Conservation (phyloP, 2,888 invertebrate species). For the Oithona nana region DNA sequence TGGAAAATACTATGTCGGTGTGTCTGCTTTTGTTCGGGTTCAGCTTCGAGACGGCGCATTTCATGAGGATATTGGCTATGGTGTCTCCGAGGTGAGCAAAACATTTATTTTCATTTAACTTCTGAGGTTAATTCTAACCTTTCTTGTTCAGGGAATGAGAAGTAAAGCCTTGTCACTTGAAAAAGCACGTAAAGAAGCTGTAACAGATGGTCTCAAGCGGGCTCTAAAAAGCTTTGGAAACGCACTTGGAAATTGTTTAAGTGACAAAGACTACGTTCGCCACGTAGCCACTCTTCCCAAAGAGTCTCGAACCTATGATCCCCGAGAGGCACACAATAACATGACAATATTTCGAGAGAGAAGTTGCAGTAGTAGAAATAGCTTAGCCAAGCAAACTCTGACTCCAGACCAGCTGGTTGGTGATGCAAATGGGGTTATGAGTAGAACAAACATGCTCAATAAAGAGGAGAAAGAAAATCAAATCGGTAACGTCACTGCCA, state of each 20-base stretch:
- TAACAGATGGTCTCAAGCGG: constrained; percentile 30
- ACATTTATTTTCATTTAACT: constrained; percentile 18
- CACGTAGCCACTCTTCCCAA: constrained; percentile 19
- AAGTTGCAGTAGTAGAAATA: background rate
- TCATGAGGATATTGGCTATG: constrained; percentile 31
- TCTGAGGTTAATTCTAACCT: background rate
- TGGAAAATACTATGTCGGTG: constrained; percentile 29
- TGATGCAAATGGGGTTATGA: background rate
- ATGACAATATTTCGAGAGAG: background rate
- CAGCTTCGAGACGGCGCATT: constrained; percentile 29
- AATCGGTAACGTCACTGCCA: background rate
- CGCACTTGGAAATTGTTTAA: constrained; percentile 29
- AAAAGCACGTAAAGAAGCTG: constrained; percentile 25
- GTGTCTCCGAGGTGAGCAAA: constrained; percentile 30
- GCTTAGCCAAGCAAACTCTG: background rate
- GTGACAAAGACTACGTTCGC: constrained; percentile 27
- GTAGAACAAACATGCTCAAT: background rate
- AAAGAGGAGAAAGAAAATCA: background rate
- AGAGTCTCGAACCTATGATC: background rate
- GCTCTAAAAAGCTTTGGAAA: constrained; percentile 31
- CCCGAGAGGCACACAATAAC: background rate
- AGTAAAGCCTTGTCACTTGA: constrained; percentile 28
- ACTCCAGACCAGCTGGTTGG: background rate
- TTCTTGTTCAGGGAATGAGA: too few relatives aligned
- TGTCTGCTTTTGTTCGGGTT: constrained; percentile 29